A percentile compares a stretch with the other conserved stretches of the same genome.
Evolutionary conservation across 1,140 invertebrate genomes (phyloP).

Genomic region (Bradysia coprophila): DNA sequence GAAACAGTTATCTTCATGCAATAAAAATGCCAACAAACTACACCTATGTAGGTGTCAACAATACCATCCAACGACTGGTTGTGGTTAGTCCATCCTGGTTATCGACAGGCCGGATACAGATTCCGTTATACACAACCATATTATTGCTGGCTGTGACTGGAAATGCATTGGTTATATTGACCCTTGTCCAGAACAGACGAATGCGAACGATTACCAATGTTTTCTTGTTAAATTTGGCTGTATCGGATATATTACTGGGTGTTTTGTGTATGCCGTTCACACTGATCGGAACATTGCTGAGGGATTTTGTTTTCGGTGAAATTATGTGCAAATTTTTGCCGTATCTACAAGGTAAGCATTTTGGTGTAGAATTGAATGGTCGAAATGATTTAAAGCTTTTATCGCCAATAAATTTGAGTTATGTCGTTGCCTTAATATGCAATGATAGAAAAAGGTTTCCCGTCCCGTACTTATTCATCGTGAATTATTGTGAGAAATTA

Average conservation of each 20-base stretch:
- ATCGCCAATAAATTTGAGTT: no score
- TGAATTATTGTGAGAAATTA: no score
- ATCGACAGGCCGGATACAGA: constrained; percentile 10
- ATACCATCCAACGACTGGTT: no score
- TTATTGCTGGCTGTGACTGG: constrained; percentile 62
- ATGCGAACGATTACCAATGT: constrained; percentile 82
- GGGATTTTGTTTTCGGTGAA: constrained; percentile 68
- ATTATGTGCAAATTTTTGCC: constrained; percentile 67
- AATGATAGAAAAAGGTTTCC: no score
- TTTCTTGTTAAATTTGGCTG: constrained; percentile 69
- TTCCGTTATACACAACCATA: constrained; percentile 57
- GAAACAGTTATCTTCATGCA: no score
- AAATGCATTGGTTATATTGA: constrained; percentile 62
- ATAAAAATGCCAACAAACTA: no score
- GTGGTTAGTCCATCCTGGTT: constrained; percentile 6
- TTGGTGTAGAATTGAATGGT: not conserved
- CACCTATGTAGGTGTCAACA: no score
- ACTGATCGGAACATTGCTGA: constrained; percentile 57
- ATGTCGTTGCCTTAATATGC: no score
- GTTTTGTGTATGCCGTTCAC: constrained; percentile 81
- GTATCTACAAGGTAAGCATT: constrained; percentile 60
- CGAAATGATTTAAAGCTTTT: no score
- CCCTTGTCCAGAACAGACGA: constrained; percentile 57
- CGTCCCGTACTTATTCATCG: no score
- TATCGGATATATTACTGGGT: constrained; percentile 63